These are phyloP conservation scores for Pachypanchax playfairii DNA, from an alignment of 2,113 vertebrate species.

Conservation along the genomic window DNA sequence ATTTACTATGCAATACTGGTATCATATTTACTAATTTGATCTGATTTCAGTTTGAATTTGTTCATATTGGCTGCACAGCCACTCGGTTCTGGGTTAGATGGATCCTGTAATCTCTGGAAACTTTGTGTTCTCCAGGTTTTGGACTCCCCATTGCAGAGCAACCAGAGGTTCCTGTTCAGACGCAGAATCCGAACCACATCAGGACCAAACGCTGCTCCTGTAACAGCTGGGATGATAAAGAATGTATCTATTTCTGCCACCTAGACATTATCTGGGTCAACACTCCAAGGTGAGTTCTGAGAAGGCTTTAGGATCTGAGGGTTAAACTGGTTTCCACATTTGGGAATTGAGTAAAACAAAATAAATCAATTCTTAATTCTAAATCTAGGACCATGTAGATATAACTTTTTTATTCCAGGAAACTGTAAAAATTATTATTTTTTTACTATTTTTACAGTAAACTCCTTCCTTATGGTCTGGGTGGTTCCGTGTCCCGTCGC, in stretches of 20 bases:
- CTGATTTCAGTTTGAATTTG: no score
- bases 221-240: constrained; percentile 91
- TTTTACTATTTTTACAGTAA: constrained; percentile 78
- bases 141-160: constrained; percentile 66
- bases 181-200: constrained; percentile 42
- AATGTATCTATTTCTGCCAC: constrained; percentile 98
- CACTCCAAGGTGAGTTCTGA: constrained; percentile 85
- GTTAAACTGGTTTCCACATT: no score
- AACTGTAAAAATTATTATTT: no score
- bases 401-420: no score
- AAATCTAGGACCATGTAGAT: no score
- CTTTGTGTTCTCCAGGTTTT: constrained; percentile 70
- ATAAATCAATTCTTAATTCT: no score
- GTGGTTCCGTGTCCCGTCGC: constrained; percentile 82
- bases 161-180: constrained; percentile 20
- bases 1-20: no score
- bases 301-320: not conserved
- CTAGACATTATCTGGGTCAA: constrained; percentile 98
- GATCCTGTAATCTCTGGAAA: constrained; percentile 9
- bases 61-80: no score
- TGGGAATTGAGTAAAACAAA: no score
- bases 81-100: no score
- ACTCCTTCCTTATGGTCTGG: constrained; percentile 88
- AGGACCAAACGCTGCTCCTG: constrained; percentile 92
- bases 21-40: no score